Evolutionary conservation across 2,797 vertebrate genomes (phyloP), one percentile per base, ranked within the genome.

Genomic region (Rousettus madagascariensis): DNA sequence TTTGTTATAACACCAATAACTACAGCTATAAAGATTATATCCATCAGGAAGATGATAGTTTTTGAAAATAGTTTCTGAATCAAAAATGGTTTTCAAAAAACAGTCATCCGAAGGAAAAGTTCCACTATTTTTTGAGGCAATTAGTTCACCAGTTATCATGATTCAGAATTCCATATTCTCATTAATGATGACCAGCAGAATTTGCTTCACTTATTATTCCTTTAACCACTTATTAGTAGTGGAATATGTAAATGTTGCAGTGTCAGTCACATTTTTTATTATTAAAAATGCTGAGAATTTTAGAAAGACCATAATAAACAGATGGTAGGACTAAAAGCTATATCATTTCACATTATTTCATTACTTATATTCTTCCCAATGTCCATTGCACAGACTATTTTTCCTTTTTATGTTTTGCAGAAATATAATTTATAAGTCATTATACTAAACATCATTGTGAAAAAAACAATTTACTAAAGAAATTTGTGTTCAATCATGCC

Each of bases 91-190:
- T 94, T 96, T 97, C 87, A 96, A 92, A 16, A 96, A 96, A 66
- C 38, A 96, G 83, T 55, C 77, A 97, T 74, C 79, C 92, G 95
- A 85, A 97, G 84, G 84, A 97, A 91, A 85, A 93, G 33, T 95
- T 97, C 90, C 93, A 98, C 84, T 97, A 91, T 96, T 98, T 98
- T 98, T 98, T 92, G 96, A 98, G 87, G 95, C 96, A 97, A 97
- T 98, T 98, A 98, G 63, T 94, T 97, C 28, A 95, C 85, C 86
- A 97, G 92, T 92, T 95, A 85, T 96, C 77, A 75, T 87, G 97
- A 97, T 82, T 90, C 55, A 87, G 89, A 63, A 55, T 74, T 95
- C 82, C 96, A 61, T 71, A 92, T 77, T 96, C 96, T 98, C 19
- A 55, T 97, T 98, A 98, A 95, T 16, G 65, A 92, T 89, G 91